Evolutionary conservation across 2,797 vertebrate genomes (phyloP).

Genomic region (Sparus aurata): DNA sequence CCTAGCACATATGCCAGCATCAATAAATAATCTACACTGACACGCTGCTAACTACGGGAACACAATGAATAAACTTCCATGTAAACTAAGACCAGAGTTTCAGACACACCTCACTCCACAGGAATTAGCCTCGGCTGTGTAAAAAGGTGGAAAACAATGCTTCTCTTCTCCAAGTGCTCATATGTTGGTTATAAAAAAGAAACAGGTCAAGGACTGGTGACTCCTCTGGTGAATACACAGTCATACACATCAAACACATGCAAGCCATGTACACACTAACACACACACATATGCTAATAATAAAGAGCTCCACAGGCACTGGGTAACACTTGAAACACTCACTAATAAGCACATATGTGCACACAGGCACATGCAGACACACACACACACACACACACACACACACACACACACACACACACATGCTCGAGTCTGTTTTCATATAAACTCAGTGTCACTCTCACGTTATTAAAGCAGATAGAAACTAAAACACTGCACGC

Average conservation of each 20-base stretch:
- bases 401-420: slow-evolving; percentile 34
- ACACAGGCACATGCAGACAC: slow-evolving; percentile 52
- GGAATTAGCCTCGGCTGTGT: slow-evolving; percentile 59
- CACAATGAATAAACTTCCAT: slow-evolving; percentile 57
- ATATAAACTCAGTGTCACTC: slow-evolving; percentile 65
- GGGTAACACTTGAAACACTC: slow-evolving; percentile 76
- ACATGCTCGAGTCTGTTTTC: slow-evolving; percentile 57
- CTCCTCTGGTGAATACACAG: slow-evolving; percentile 69
- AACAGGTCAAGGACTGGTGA: slow-evolving; percentile 74
- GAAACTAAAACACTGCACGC: slow-evolving; percentile 49
- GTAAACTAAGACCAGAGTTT: slow-evolving; percentile 58
- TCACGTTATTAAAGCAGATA: slow-evolving; percentile 43
- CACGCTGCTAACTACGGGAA: slow-evolving; percentile 50
- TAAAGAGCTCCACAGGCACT: slow-evolving; percentile 80
- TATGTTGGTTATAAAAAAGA: slow-evolving; percentile 67
- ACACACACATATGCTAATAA: slow-evolving; percentile 82
- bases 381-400: slow-evolving; percentile 23
- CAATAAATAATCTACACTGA: slow-evolving; percentile 61
- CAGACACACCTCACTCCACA: slow-evolving; percentile 69
- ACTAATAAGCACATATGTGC: slow-evolving; percentile 80
- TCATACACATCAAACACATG: slow-evolving; percentile 78
- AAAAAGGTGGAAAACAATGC: slow-evolving; percentile 67
- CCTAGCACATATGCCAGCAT: slow-evolving; percentile 65
- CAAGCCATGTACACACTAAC: slow-evolving; percentile 47
- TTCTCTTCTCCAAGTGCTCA: slow-evolving; percentile 67